Evolutionary conservation across 2,888 invertebrate genomes (phyloP), one percentile per base, ranked within the genome.

Genomic region (Orchesellides sinensis): DNA sequence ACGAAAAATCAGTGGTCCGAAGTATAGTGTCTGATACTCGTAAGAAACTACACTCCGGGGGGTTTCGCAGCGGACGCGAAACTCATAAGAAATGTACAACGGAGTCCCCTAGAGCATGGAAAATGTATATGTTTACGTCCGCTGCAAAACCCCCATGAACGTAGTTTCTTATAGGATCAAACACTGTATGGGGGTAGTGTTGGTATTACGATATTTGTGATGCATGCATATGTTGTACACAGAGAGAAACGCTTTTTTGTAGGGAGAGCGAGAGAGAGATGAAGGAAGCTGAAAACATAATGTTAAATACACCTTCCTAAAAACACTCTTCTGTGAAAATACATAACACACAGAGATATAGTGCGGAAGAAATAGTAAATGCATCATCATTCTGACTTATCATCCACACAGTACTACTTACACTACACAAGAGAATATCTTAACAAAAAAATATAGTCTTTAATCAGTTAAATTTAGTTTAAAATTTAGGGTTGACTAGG

Each of bases 351-450:
- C 63, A 63, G 63, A 63, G 19, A 17, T 17, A 63, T 12, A 21
- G 63, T 63, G 63, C 47, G 19, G 32, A 49, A 47, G 59, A 65
- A n/a, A 40, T 66, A 32, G 52, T 75, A 75, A 75, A 75, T 75
- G 75, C 75, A 75, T 75, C 75, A 75, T 75, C 75, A 75, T 75
- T 75, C 75, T 75, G 75, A 65, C 75, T 75, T 65, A 63, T 65
- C 75, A 75, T 65, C 65, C 14, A 52, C 27, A 59, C 29, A 14
- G 52, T 52, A 25, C 29, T 25, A 27, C 25, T 10, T 27, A n/a
- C 17, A 29, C 14, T 27, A 59, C 17, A 40, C 2, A 23, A 23
- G 5, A 63, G 12, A 40, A 19, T 19, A 63, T 40, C 21, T 40
- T 40, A 40, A n/a, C n/a, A n/a, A 63, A 40, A 5, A 35, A 63